phyloP scores from a whole-genome alignment of 2,113 vertebrate genomes.

The Acrocephalus arundinaceus region DNA sequence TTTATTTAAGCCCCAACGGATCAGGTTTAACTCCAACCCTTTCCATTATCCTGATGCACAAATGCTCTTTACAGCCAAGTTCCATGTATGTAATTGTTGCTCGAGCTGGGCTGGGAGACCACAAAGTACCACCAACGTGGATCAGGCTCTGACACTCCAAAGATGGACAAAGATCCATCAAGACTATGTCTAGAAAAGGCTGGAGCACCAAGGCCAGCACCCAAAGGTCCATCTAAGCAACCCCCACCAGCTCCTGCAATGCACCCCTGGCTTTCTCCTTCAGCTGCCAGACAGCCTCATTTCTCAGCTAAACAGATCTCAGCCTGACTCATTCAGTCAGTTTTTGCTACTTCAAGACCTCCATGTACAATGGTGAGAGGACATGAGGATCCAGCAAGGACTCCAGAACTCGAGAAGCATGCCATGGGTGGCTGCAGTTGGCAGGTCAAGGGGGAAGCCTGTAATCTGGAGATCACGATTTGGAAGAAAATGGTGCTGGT shows the following conservation, averaged over 20 bases:
- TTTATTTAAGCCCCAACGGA: neutral
- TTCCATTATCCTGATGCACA: neutral
- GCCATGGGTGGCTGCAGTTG: rapidly evolving
- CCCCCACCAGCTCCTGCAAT: neutral
- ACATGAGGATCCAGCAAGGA: neutral
- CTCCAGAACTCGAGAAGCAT: rapidly evolving
- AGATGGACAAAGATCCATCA: neutral
- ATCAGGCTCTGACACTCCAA: neutral
- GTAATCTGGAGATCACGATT: neutral
- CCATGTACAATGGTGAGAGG: neutral
- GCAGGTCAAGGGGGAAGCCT: neutral
- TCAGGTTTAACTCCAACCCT: conserved; percentile 8
- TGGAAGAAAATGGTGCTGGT: neutral
- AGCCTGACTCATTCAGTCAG: neutral
- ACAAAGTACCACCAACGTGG: neutral
- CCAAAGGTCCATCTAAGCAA: neutral
- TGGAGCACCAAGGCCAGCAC: neutral
- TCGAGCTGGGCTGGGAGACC: rapidly evolving
- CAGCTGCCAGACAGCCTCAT: neutral
- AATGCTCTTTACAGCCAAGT: neutral
- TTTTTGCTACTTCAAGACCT: neutral
- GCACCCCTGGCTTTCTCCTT: neutral
- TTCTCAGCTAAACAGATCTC: neutral
- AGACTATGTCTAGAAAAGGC: neutral
- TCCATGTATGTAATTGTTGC: neutral